Conservation (phyloP, 2,888 invertebrate genomes). For the Rhodophaea formosa region DNA sequence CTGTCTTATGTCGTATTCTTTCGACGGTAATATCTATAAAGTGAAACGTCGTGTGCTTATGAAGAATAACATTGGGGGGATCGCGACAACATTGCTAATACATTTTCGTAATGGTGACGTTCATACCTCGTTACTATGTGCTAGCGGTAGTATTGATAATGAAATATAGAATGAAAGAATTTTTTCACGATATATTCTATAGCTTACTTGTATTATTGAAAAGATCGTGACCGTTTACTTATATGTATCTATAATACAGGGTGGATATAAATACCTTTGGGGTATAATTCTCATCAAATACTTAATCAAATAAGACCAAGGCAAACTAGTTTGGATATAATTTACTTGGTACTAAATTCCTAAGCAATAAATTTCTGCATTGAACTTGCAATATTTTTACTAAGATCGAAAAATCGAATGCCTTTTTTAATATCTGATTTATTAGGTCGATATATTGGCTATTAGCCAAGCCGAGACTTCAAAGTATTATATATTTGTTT, state of each 20-base stretch:
- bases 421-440: background rate
- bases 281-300: too few species aligned
- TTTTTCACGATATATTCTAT: too few species aligned
- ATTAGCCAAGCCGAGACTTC: background rate
- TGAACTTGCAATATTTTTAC: too few species aligned
- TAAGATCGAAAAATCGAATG: background rate
- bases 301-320: too few species aligned
- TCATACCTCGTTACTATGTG: background rate
- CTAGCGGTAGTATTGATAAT: background rate
- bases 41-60: conserved; percentile 9
- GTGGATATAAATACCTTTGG: too few species aligned
- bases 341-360: too few species aligned
- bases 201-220: too few species aligned
- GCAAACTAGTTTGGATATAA: too few species aligned
- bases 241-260: too few species aligned
- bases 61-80: conserved; percentile 3
- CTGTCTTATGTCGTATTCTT: background rate
- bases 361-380: too few species aligned
- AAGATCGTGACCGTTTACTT: too few species aligned
- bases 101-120: background rate
- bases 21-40: conserved; percentile 8
- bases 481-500: background rate
- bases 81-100: background rate
- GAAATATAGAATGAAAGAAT: too few species aligned
- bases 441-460: background rate